phyloP scores from a whole-genome alignment of 2,113 vertebrate genomes.

The Carlito syrichta region DNA sequence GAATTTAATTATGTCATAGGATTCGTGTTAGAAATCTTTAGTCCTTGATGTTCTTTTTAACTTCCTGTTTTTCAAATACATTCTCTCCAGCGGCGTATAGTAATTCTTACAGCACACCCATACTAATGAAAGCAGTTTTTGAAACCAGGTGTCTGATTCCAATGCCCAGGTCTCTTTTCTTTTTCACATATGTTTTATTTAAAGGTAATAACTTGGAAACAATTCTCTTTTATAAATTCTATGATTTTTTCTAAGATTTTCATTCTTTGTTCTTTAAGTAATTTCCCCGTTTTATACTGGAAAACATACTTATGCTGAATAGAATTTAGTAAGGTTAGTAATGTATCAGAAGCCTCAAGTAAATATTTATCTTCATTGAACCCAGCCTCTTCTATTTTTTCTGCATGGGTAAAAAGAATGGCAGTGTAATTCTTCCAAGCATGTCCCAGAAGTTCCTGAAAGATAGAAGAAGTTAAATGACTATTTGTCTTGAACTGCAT shows the following conservation, averaged over 20 bases:
- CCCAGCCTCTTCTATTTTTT: conserved; percentile 81
- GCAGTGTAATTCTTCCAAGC: conserved; percentile 84
- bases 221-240: conserved; percentile 83
- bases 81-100: background rate
- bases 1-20: background rate
- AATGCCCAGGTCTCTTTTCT: background rate
- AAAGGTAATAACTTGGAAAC: conserved; percentile 78
- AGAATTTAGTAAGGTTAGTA: conserved; percentile 77
- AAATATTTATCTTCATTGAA: conserved; percentile 79
- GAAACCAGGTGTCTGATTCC: background rate
- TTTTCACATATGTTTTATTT: conserved; percentile 63
- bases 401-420: conserved; percentile 87
- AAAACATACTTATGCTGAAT: conserved; percentile 82
- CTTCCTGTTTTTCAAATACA: background rate
- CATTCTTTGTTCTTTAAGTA: conserved; percentile 77
- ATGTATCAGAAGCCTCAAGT: conserved; percentile 69
- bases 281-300: conserved; percentile 79
- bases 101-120: background rate
- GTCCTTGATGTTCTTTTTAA: background rate
- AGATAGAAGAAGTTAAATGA: conserved; percentile 59
- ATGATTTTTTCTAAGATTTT: conserved; percentile 82
- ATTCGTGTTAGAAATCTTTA: background rate
- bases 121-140: background rate
- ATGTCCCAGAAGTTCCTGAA: conserved; percentile 87
- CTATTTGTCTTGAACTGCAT: conserved; percentile 51